phyloP scores from a whole-genome alignment of 2,797 vertebrate genomes.

The Lophius americanus region DNA sequence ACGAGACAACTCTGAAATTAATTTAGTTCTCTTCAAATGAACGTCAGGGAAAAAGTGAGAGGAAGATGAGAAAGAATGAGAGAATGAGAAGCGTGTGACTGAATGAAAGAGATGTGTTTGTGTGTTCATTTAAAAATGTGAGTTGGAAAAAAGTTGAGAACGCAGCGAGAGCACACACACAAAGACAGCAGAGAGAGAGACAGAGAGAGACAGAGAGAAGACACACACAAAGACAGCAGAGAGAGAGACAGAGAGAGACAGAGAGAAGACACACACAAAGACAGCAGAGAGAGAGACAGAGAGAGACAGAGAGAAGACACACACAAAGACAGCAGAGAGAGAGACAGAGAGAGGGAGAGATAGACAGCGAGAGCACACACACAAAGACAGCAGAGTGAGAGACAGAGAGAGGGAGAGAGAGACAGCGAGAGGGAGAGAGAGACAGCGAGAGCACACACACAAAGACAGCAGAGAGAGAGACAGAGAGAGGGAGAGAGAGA shows the following conservation, averaged over 20 bases:
- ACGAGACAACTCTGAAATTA: conserved; percentile 47
- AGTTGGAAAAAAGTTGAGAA: conserved; percentile 12
- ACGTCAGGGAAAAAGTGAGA: conserved; percentile 42
- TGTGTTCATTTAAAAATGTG: conserved; percentile 33
- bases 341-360: background rate
- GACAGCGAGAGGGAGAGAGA: background rate
- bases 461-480: conserved; percentile 4
- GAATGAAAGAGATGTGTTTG: conserved; percentile 30
- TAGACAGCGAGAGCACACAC: conserved; percentile 7
- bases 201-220: background rate
- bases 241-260: background rate
- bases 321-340: too few relatives aligned
- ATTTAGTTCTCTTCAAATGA: conserved; percentile 44
- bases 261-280: background rate
- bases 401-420: background rate
- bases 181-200: conserved; percentile 4
- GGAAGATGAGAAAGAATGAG: conserved; percentile 48
- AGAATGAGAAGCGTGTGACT: conserved; percentile 34
- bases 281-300: background rate
- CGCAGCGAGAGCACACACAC: conserved; percentile 12
- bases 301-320: too few relatives aligned
- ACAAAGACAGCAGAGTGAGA: background rate
- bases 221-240: background rate
- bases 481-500: background rate
- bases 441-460: conserved; percentile 11